These are phyloP conservation scores for Ictalurus furcatus DNA, from an alignment of 2,113 vertebrate species.

Conservation along the genomic window DNA sequence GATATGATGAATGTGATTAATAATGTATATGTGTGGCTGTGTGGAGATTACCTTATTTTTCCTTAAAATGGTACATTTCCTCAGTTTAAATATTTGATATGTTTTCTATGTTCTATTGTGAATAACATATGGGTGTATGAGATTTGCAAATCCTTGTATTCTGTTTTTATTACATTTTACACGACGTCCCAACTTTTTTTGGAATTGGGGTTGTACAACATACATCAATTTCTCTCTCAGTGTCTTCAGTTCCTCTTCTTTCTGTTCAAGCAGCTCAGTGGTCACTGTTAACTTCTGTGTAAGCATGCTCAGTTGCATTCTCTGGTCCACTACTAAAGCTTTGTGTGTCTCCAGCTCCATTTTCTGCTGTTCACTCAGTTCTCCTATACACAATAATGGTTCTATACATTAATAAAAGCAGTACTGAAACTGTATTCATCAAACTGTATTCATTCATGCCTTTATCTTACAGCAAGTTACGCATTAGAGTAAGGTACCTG, in stretches of 20 bases:
- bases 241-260: constrained; percentile 66
- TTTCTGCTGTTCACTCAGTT: constrained; percentile 78
- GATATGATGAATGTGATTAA: not conserved
- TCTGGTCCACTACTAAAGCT: constrained; percentile 63
- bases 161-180: too few relatives aligned
- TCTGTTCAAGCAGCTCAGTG: constrained; percentile 66
- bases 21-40: not conserved
- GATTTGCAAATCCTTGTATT: too few relatives aligned
- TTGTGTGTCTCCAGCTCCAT: constrained; percentile 71
- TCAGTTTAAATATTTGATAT: too few relatives aligned
- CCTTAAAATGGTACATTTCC: too few relatives aligned
- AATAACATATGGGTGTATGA: too few relatives aligned
- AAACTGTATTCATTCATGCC: not conserved
- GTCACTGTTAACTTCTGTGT: constrained; percentile 59
- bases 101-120: too few relatives aligned
- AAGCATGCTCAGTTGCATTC: constrained; percentile 65
- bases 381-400: constrained; percentile 61
- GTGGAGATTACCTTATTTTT: not conserved
- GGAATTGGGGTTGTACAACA: not conserved
- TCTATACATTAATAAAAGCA: not conserved
- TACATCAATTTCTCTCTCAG: constrained; percentile 70
- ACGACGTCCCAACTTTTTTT: too few relatives aligned
- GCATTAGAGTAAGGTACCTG: constrained; percentile 62
- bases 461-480: not conserved
- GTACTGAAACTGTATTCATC: not conserved